phyloP scores from a whole-genome alignment of 1,140 invertebrate genomes.

The Littorina saxatilis region DNA sequence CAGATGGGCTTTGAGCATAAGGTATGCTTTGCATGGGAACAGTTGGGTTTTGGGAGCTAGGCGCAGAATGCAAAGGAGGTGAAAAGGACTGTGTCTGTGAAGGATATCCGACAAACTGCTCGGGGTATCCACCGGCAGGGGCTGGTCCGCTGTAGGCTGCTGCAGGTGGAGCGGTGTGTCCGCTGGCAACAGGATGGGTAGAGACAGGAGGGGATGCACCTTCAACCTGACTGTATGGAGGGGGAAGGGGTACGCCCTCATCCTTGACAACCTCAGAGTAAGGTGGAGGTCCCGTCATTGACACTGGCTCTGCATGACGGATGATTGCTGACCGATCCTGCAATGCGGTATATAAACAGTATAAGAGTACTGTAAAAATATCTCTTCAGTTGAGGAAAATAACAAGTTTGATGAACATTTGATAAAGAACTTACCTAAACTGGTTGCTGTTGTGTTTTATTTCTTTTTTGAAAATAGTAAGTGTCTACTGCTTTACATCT shows the following conservation, averaged over 20 bases:
- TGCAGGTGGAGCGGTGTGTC: background rate
- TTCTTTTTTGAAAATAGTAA: too few species aligned
- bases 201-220: background rate
- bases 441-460: too few species aligned
- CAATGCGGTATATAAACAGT: background rate
- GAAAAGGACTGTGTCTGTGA: too few species aligned
- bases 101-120: background rate
- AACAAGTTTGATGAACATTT: too few species aligned
- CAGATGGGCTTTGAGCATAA: background rate
- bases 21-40: too few species aligned
- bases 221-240: slow-evolving; percentile 9
- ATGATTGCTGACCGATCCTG: slow-evolving; percentile 34
- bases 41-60: too few species aligned
- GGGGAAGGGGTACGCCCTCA: background rate
- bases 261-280: slow-evolving; percentile 32
- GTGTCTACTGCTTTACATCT: too few species aligned
- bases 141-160: background rate
- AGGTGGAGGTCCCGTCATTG: background rate
- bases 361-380: background rate
- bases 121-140: background rate
- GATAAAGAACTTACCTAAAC: too few species aligned
- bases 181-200: background rate
- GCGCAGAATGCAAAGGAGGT: too few species aligned
- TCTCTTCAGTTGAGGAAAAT: too few species aligned
- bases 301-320: slow-evolving; percentile 26